Evolutionary conservation across 2,797 vertebrate genomes (phyloP).

Genomic region (Megalops cyprinoides): DNA sequence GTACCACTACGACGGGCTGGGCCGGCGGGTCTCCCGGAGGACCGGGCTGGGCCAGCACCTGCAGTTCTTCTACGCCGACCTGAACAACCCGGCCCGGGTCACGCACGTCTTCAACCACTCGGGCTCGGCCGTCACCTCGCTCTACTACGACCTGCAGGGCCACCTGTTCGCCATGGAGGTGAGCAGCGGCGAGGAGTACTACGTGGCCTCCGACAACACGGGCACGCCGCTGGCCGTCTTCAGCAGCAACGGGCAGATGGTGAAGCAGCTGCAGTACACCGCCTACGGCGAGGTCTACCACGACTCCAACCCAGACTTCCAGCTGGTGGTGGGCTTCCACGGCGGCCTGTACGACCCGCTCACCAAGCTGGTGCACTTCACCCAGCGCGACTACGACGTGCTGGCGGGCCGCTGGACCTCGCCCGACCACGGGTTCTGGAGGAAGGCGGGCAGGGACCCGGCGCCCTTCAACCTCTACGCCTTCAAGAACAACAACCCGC

Average conservation of each 20-base stretch:
- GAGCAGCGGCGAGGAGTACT: conserved; percentile 85
- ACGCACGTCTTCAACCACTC: conserved; percentile 89
- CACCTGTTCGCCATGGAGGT: conserved; percentile 91
- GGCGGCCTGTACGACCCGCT: conserved; percentile 88
- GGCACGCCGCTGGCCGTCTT: conserved; percentile 86
- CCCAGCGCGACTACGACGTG: conserved; percentile 85
- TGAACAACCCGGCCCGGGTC: conserved; percentile 83
- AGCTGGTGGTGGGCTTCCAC: conserved; percentile 85
- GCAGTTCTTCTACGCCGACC: conserved; percentile 87
- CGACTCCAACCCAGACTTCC: conserved; percentile 86
- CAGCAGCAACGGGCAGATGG: conserved; percentile 88
- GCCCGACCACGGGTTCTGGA: conserved; percentile 84
- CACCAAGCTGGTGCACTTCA: conserved; percentile 87
- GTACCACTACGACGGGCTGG: conserved; percentile 83
- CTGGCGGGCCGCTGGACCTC: conserved; percentile 86
- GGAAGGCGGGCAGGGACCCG: conserved; percentile 81
- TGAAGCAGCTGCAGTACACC: conserved; percentile 77
- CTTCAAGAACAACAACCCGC: conserved; percentile 90
- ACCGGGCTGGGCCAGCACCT: conserved; percentile 82
- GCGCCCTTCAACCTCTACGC: conserved; percentile 86
- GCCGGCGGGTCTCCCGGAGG: conserved; percentile 83
- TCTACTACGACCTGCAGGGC: conserved; percentile 88
- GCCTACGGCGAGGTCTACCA: conserved; percentile 80
- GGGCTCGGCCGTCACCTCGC: conserved; percentile 83
- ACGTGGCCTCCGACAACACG: conserved; percentile 84